Conservation (phyloP, 1,140 invertebrate genomes). For the Tenebrio molitor region DNA sequence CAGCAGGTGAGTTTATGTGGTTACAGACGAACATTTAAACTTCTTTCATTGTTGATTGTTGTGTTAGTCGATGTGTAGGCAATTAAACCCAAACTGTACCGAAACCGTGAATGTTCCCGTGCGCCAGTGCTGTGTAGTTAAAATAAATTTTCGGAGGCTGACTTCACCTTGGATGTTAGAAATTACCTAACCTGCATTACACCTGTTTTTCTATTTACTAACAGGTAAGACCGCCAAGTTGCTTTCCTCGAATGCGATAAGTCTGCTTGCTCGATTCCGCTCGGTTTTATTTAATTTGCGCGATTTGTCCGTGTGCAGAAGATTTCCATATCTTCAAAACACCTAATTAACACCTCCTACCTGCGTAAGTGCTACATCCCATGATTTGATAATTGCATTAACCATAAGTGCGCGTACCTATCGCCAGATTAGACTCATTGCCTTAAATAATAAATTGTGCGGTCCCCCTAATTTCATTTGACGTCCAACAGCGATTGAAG, state of each 20-base stretch:
- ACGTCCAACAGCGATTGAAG: slow-evolving; percentile 11
- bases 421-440: slow-evolving; percentile 23
- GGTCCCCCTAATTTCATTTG: slow-evolving; percentile 6
- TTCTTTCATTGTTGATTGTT: slow-evolving; percentile 1
- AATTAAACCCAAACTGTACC: background rate
- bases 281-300: background rate
- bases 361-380: background rate
- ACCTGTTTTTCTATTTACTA: slow-evolving; percentile 38
- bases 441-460: slow-evolving; percentile 8
- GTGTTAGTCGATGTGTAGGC: background rate
- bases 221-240: slow-evolving; percentile 25
- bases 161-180: slow-evolving; percentile 23
- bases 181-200: slow-evolving; percentile 35
- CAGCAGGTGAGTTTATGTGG: slow-evolving; percentile 20
- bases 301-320: background rate
- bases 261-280: background rate
- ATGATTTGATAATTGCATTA: slow-evolving; percentile 5
- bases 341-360: background rate
- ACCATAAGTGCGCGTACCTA: no score
- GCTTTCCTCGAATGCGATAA: background rate
- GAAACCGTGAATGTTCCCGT: slow-evolving; percentile 9
- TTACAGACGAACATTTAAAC: slow-evolving; percentile 1
- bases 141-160: background rate
- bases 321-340: slow-evolving; percentile 1
- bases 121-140: slow-evolving; percentile 9